Evolutionary conservation across 2,113 vertebrate species (phyloP).

Genomic region (Holacanthus passer): DNA sequence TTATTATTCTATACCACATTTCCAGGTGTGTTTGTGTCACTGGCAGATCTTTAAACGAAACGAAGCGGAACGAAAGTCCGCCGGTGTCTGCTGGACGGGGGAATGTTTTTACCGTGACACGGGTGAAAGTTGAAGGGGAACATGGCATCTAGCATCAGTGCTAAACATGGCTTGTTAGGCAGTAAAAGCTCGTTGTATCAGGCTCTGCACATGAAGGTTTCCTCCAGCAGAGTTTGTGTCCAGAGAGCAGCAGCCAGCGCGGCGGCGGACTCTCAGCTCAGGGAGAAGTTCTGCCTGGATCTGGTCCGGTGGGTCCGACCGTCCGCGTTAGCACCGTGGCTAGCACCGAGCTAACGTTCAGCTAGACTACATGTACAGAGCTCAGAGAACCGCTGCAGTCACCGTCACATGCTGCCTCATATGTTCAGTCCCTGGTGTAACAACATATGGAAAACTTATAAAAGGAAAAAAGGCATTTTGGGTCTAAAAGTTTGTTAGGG

Average conservation of each 20-base stretch:
- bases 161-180: slow-evolving; percentile 55
- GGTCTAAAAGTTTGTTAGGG: not conserved
- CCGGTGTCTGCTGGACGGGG: not conserved
- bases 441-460: not conserved
- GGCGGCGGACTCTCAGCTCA: slow-evolving; percentile 32
- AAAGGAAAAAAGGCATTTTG: not conserved
- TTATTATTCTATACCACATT: not conserved
- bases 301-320: slow-evolving; percentile 80
- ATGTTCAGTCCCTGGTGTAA: too few relatives aligned
- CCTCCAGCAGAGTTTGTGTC: slow-evolving; percentile 16
- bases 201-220: slow-evolving; percentile 27
- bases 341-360: not conserved
- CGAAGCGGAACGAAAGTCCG: not conserved
- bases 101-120: slow-evolving; percentile 55
- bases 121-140: slow-evolving; percentile 73
- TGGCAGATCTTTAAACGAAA: too few relatives aligned
- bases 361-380: rapidly evolving
- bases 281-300: slow-evolving; percentile 80
- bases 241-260: slow-evolving; percentile 56
- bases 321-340: too few relatives aligned
- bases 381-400: rapidly evolving
- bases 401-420: rapidly evolving
- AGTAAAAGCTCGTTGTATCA: slow-evolving; percentile 30
- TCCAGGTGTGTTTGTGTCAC: too few relatives aligned
- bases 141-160: slow-evolving; percentile 75